Base-by-base conservation (phyloP, 2,797 vertebrate genomes). In the Phrynocephalus guinanensis region DNA sequence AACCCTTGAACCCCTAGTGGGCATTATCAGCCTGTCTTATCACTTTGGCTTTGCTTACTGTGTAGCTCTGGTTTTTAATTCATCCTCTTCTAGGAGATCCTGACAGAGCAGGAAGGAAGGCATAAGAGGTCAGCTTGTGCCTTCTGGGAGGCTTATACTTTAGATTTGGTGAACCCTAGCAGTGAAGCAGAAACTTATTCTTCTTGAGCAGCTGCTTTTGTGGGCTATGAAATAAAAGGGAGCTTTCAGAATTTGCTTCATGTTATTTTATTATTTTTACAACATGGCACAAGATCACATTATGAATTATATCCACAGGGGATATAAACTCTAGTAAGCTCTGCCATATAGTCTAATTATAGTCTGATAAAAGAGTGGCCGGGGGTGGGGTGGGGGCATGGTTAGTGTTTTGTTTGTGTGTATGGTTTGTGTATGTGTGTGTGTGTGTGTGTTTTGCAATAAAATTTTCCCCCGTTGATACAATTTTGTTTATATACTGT, bases 191-290 rank as follows among this genome's bases (percentile, higher is more conserved):
- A 88, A 87, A 85, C 50, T 28, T 52, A 72, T 52, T 26, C 0
- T 89, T 92, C 88, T 86, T 91, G 90, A 92, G 85, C 80, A 83
- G 50, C 88, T 80, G 83, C 82, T 44, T 87, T 79, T 48, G 56
- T 38, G 84, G 92, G 82, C 89, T 85, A 91, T 86, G 83, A 93
- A 93, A 77, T 89, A 91, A 93, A 91, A 63, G 1, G 56, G 48
- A 11, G 73, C 83, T 81, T 92, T 30, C 70, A 75, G 72, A 80
- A 67, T 91, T 91, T 78, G 68, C 79, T 75, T 91, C 91, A 84
- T 93, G 84, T 82, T 87, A 83, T 91, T 81, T 83, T 83, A 72
- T 72, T 71, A 38, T 70, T 91, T 91, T 93, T 88, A 90, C 91
- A 91, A 89, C 77, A 52, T n/a, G 11, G 63, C 79, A 56, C 84